Conservation (phyloP, 2,797 vertebrate genomes). For the Martes flavigula region DNA sequence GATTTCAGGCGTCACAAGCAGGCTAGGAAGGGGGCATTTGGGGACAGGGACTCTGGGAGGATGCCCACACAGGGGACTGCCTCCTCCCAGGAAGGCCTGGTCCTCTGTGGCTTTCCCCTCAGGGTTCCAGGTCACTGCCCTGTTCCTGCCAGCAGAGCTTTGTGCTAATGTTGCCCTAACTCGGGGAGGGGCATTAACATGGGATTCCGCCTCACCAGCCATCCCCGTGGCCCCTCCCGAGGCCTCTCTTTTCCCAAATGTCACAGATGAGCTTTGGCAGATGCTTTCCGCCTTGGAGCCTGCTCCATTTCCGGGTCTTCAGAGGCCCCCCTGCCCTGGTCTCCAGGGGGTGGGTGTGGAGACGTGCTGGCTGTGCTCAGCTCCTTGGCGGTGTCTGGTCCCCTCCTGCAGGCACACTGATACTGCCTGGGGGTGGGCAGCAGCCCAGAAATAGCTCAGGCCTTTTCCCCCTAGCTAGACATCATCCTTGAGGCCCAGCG, state of each 20-base stretch:
- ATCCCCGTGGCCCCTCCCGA: fast-evolving
- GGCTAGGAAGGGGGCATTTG: neutral
- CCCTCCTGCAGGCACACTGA: neutral
- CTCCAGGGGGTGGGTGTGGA: neutral
- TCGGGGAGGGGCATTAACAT: neutral
- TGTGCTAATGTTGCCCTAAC: fast-evolving
- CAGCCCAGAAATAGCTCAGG: neutral
- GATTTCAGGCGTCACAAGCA: neutral
- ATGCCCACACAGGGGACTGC: neutral
- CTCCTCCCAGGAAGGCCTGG: neutral
- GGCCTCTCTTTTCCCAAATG: neutral
- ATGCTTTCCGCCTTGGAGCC: neutral
- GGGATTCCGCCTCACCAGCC: neutral
- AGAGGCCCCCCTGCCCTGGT: neutral
- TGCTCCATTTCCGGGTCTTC: neutral
- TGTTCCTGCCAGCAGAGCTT: neutral
- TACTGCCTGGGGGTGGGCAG: neutral
- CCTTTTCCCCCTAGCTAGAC: neutral
- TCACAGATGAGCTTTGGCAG: neutral
- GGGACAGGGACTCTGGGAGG: neutral
- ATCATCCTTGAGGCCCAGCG: neutral
- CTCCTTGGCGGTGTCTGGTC: neutral
- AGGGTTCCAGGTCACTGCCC: neutral
- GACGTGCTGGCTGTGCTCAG: neutral
- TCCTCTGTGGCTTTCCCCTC: neutral